Conservation (phyloP, 2,888 invertebrate species). For the Meiosimyza platycephala region DNA sequence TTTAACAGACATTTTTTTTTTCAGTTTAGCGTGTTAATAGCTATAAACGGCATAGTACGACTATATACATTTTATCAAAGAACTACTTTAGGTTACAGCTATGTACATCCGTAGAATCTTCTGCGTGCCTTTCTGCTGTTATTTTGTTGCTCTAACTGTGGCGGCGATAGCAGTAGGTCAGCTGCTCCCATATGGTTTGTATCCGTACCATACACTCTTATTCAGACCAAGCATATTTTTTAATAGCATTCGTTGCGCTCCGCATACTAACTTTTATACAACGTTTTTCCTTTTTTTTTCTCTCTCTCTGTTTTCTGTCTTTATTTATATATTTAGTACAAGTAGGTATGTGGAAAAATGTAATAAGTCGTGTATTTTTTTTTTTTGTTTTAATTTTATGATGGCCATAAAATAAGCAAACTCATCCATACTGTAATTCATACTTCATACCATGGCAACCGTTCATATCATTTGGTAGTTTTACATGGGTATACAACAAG, state of each 20-base stretch:
- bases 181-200: constrained; percentile 22
- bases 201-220: constrained; percentile 2
- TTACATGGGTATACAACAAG: too few species aligned
- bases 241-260: constrained; percentile 23
- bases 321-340: too few species aligned
- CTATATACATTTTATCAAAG: too few species aligned
- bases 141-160: background rate
- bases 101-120: too few species aligned
- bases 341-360: too few species aligned
- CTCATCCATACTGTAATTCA: constrained; percentile 15
- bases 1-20: too few species aligned
- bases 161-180: constrained; percentile 24
- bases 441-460: background rate
- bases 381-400: constrained; percentile 26
- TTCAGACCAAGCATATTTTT: constrained; percentile 9
- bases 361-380: too few species aligned
- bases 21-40: too few species aligned
- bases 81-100: too few species aligned
- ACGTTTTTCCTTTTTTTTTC: too few species aligned
- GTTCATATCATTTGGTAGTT: constrained; percentile 5
- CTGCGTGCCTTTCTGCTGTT: background rate
- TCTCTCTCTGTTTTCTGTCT: too few species aligned
- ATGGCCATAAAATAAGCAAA: constrained; percentile 30
- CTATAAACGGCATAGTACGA: too few species aligned
- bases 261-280: constrained; percentile 1